phyloP scores from a whole-genome alignment of 1,140 invertebrate species.

The Calosoma granatense region DNA sequence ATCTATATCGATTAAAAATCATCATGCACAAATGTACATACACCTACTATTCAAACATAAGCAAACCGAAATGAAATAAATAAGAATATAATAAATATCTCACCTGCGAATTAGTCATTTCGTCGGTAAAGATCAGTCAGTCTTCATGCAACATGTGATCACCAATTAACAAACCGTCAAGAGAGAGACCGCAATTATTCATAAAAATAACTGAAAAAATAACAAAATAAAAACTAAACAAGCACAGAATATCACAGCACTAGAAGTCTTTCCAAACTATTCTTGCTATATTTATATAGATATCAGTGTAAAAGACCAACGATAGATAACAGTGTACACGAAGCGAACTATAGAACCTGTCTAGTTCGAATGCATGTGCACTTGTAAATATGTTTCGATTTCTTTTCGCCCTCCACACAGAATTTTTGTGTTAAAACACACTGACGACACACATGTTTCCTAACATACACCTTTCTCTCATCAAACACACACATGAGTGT shows the following conservation, averaged over 20 bases:
- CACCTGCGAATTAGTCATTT: conserved; percentile 17
- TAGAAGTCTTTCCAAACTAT: neutral
- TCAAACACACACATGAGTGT: no score
- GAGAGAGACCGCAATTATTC: neutral
- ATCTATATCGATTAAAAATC: no score
- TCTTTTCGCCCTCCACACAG: neutral
- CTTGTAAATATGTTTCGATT: no score
- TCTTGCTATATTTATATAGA: neutral
- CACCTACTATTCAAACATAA: neutral
- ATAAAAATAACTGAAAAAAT: conserved; percentile 3
- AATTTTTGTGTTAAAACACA: neutral
- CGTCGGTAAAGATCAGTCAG: conserved; percentile 13
- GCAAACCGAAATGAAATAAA: neutral
- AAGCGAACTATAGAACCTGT: neutral
- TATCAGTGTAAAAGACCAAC: neutral
- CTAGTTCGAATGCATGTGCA: neutral
- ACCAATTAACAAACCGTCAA: neutral
- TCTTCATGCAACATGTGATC: neutral
- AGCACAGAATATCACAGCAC: neutral
- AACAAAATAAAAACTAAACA: neutral
- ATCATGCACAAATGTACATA: no score
- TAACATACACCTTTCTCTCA: no score
- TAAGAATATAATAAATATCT: conserved; percentile 13
- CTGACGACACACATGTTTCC: neutral
- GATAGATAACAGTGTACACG: neutral